Percentiles rank a stretch among this genome's conserved stretches.
These are phyloP conservation scores for Ceraclea dissimilis DNA, from an alignment of 2,888 invertebrate genomes.

Conservation along the genomic window DNA sequence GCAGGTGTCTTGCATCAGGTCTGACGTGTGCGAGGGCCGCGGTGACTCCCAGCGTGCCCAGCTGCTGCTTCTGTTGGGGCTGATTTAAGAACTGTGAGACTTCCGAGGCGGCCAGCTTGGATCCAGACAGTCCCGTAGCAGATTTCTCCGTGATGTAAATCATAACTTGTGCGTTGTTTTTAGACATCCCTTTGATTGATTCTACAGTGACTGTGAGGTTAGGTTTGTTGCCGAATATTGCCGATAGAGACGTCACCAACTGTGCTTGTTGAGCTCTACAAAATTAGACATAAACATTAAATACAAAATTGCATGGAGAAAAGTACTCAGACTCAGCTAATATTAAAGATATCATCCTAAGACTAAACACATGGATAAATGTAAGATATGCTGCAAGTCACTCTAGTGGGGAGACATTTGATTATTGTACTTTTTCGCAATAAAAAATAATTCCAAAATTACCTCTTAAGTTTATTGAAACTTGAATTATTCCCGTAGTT, in stretches of 20 bases:
- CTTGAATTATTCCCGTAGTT: too few relatives aligned
- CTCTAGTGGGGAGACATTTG: too few relatives aligned
- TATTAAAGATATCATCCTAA: too few relatives aligned
- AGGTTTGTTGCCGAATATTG: constrained; percentile 76
- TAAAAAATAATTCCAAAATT: too few relatives aligned
- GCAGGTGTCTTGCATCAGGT: constrained; percentile 70
- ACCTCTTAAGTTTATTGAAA: too few relatives aligned
- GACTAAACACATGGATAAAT: too few relatives aligned
- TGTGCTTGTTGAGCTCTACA: constrained; percentile 63
- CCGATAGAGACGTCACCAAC: constrained; percentile 56
- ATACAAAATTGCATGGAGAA: constrained; percentile 6
- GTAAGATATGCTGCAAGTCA: too few relatives aligned
- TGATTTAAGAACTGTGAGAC: constrained; percentile 63
- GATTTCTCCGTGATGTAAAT: constrained; percentile 67
- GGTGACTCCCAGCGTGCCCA: constrained; percentile 64
- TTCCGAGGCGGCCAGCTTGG: constrained; percentile 67
- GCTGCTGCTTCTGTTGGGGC: constrained; percentile 60
- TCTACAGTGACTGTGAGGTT: constrained; percentile 74
- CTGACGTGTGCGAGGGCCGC: constrained; percentile 65
- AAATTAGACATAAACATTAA: not conserved
- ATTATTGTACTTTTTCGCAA: too few relatives aligned
- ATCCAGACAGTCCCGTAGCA: constrained; percentile 52
- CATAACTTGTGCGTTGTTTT: constrained; percentile 66
- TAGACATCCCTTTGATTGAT: constrained; percentile 68
- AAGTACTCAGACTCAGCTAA: too few relatives aligned